Evolutionary conservation across 2,888 invertebrate species (phyloP), one percentile per base, ranked within the genome.

Genomic region (Protodeltote pygarga): DNA sequence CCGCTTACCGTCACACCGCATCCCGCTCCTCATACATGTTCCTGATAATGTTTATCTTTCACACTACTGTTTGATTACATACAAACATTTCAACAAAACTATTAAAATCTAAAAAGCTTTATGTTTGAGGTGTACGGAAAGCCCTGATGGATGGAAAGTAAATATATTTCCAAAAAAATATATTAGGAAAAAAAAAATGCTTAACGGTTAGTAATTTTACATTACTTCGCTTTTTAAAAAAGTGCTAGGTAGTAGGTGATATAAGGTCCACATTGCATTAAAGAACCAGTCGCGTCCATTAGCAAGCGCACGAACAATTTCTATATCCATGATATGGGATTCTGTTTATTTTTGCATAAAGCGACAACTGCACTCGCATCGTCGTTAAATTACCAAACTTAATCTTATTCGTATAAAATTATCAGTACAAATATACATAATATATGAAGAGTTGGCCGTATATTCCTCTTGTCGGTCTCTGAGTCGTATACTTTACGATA

Each of bases 21-120:
- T 55, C 66, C 67, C 53, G 53, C 65, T 68, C 72, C 62, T 63
- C 71, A 70, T 69, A 71, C 57, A 39, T 42, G 52, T 24, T 16
- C 19, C 40, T 38, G 33, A 55, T 55, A 35, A 31, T 52, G 44
- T 66, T 59, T 58, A 53, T 67, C 44, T 65, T 55, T 59, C 59
- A 51, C 51, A 50, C 49, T 59, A 41, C 32, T 59, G 29, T 60
- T 68, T 55, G 46, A 54, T 46, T 52, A 53, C 23, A 46, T 19
- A 53, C 23, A 46, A 21, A 19, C 24, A 32, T 34, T 50, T 54
- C 20, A 49, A 61, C 49, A 41, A 55, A 59, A 42, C 35, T 39
- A 27, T 29, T 23, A 4, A 29, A 6, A 31, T 29, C 29, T 35
- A 38, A 41, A 41, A 41, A 39, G 27, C 13, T 4, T 31, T 35